phyloP scores from a whole-genome alignment of 1,140 invertebrate genomes.

The Cydia strobilella region DNA sequence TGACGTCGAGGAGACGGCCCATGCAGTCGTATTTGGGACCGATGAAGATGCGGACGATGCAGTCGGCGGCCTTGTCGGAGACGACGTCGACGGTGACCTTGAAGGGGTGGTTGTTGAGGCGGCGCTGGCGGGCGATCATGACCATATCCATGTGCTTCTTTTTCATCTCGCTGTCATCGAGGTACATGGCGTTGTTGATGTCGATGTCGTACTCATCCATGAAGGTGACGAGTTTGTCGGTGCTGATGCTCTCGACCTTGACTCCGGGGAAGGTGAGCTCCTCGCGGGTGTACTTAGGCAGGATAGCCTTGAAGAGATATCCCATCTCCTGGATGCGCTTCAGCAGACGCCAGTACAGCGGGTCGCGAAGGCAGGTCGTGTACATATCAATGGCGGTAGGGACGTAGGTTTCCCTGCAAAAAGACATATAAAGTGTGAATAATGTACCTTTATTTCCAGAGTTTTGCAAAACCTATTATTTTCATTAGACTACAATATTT shows the following conservation, averaged over 20 bases:
- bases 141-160: slow-evolving; percentile 73
- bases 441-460: background rate
- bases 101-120: slow-evolving; percentile 82
- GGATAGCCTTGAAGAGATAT: slow-evolving; percentile 74
- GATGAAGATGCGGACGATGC: slow-evolving; percentile 81
- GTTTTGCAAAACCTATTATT: background rate
- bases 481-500: too few species aligned
- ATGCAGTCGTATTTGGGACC: slow-evolving; percentile 82
- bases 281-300: slow-evolving; percentile 82
- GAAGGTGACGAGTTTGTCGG: slow-evolving; percentile 85
- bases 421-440: background rate
- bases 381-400: slow-evolving; percentile 72
- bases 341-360: slow-evolving; percentile 83
- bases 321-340: slow-evolving; percentile 80
- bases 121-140: slow-evolving; percentile 67
- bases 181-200: slow-evolving; percentile 83
- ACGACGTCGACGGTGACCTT: slow-evolving; percentile 80
- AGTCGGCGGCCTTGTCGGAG: slow-evolving; percentile 80
- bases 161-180: slow-evolving; percentile 63
- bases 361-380: slow-evolving; percentile 83
- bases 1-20: slow-evolving; percentile 73
- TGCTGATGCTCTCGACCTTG: slow-evolving; percentile 82
- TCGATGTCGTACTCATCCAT: slow-evolving; percentile 86
- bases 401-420: slow-evolving; percentile 72
- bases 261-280: slow-evolving; percentile 83